Percentiles rank a stretch among this genome's conserved stretches.
Evolutionary conservation across 2,888 invertebrate species (phyloP).

Genomic region (Cremastinae sp.): DNA sequence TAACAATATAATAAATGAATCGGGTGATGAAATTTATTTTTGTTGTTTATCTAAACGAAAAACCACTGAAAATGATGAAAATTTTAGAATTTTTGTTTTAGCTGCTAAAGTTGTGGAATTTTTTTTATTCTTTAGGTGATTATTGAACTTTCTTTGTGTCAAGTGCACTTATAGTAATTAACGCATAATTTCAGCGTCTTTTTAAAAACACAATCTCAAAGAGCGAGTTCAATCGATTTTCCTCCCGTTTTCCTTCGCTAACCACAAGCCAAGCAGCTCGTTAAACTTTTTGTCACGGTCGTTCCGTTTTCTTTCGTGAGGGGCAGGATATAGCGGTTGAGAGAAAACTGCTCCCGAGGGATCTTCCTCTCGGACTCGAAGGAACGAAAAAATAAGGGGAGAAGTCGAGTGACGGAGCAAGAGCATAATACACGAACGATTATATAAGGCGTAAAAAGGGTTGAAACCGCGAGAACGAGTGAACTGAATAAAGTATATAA

Average conservation of each 20-base stretch:
- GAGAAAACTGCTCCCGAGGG: conserved; percentile 71
- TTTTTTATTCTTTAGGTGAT: no score
- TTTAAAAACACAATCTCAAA: not conserved
- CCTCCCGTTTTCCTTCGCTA: conserved; percentile 16
- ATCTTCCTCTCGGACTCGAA: conserved; percentile 60
- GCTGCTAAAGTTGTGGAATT: no score
- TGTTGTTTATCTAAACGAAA: no score
- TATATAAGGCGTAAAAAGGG: conserved; percentile 71
- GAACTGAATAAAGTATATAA: conserved; percentile 52
- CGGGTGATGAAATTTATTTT: no score
- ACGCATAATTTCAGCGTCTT: no score
- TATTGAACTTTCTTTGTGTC: no score
- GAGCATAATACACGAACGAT: conserved; percentile 64
- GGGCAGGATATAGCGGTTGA: not conserved
- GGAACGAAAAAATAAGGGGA: conserved; percentile 26
- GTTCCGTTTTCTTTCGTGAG: conserved; percentile 70
- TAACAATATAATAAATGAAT: no score
- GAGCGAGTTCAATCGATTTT: conserved; percentile 14
- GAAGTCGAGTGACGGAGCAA: not conserved
- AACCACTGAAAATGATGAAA: no score
- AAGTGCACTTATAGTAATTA: no score
- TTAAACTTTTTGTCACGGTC: conserved; percentile 76
- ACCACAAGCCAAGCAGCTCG: conserved; percentile 66
- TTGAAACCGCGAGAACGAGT: conserved; percentile 58
- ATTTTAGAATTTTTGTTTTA: no score